phyloP scores from a whole-genome alignment of 2,113 vertebrate genomes.

The Pelmatolapia mariae region DNA sequence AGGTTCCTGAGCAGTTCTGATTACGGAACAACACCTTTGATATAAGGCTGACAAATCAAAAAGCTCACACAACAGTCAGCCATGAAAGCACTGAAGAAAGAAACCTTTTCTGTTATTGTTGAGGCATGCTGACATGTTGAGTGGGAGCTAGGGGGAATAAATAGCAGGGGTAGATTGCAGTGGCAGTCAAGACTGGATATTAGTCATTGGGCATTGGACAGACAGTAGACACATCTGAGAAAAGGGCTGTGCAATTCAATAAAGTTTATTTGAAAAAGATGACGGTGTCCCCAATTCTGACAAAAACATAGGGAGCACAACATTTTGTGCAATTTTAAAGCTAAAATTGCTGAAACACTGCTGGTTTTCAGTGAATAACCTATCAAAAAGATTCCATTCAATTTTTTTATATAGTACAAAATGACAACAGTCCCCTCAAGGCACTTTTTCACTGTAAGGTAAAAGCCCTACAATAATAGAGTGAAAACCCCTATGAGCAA shows the following conservation, averaged over 20 bases:
- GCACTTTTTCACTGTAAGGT: background rate
- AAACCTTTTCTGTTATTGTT: background rate
- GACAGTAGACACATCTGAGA: background rate
- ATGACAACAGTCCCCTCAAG: background rate
- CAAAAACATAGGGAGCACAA: background rate
- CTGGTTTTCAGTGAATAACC: background rate
- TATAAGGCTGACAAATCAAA: background rate
- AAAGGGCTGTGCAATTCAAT: background rate
- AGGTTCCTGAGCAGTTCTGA: background rate
- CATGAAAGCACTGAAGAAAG: background rate
- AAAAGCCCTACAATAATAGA: background rate
- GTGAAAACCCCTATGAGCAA: background rate
- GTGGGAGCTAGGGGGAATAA: background rate
- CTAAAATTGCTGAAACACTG: background rate
- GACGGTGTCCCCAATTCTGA: background rate
- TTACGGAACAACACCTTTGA: background rate
- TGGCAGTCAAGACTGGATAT: background rate
- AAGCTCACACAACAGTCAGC: background rate
- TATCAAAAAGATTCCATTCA: background rate
- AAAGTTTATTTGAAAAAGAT: background rate
- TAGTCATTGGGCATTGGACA: background rate
- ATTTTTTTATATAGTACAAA: background rate
- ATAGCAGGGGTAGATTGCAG: background rate
- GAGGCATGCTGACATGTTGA: background rate
- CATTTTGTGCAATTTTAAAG: background rate